A percentile compares a stretch with the other conserved stretches of the same genome.
Conservation (phyloP, 1,140 invertebrate genomes). For the Penaeus chinensis region DNA sequence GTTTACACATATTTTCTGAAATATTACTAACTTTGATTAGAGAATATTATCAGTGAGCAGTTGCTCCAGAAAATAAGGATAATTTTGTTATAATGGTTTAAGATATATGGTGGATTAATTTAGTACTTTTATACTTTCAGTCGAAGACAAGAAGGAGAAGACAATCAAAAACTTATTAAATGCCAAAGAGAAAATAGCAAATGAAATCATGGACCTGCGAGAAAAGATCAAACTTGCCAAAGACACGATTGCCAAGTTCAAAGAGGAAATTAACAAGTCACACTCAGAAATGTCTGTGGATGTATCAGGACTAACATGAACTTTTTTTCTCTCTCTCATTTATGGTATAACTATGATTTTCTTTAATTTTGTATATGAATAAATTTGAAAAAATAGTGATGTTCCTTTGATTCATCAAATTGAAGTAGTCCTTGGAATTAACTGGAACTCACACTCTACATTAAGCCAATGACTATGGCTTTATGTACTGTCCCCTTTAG, state of each 20-base stretch:
- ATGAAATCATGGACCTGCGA: slow-evolving; percentile 87
- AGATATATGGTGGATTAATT: not conserved
- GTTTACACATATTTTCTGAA: too few relatives aligned
- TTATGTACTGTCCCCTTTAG: too few relatives aligned
- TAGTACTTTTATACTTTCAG: slow-evolving; percentile 71
- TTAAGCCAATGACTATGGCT: too few relatives aligned
- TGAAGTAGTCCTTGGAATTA: too few relatives aligned
- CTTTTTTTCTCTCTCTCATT: not conserved
- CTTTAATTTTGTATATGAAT: slow-evolving; percentile 5
- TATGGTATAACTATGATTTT: not conserved
- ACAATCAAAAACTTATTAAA: slow-evolving; percentile 82
- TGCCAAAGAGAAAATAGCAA: slow-evolving; percentile 85
- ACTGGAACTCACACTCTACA: too few relatives aligned
- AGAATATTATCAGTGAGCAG: too few relatives aligned
- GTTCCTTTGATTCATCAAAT: too few relatives aligned
- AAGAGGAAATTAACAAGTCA: slow-evolving; percentile 83
- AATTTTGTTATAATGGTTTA: too few relatives aligned
- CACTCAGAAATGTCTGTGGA: slow-evolving; percentile 64
- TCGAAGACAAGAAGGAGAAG: slow-evolving; percentile 90
- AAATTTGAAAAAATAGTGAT: not conserved
- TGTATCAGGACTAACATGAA: slow-evolving; percentile 44
- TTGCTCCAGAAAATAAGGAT: too few relatives aligned
- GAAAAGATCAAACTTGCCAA: slow-evolving; percentile 89
- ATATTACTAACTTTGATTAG: too few relatives aligned
- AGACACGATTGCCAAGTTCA: slow-evolving; percentile 90